A percentile compares a stretch with the other conserved stretches of the same genome.
phyloP scores from a whole-genome alignment of 2,797 vertebrate genomes.

The Macrochelys suwanniensis region DNA sequence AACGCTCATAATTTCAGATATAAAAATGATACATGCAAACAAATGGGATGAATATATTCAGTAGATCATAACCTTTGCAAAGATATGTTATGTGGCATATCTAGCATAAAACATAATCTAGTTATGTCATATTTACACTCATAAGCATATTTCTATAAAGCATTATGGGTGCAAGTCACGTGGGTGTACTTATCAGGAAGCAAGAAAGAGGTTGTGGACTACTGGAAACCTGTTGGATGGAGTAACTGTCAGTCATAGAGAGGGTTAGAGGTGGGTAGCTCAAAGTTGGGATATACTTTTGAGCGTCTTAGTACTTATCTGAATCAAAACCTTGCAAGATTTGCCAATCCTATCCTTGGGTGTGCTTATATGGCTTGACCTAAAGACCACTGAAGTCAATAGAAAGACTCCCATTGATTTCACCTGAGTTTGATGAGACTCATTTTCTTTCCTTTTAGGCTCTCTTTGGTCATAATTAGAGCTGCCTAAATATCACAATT shows the following conservation, averaged over 20 bases:
- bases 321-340: background rate
- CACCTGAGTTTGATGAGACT: background rate
- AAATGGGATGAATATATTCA: too few relatives aligned
- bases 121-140: too few relatives aligned
- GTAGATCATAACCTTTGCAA: too few relatives aligned
- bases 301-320: background rate
- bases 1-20: too few relatives aligned
- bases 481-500: background rate
- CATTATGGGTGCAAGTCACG: too few relatives aligned
- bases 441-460: background rate
- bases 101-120: too few relatives aligned
- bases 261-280: background rate
- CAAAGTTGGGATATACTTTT: background rate
- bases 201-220: background rate
- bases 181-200: background rate
- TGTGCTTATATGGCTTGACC: background rate
- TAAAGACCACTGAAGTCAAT: background rate
- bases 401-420: background rate
- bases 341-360: fast-evolving
- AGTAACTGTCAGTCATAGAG: background rate
- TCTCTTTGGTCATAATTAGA: background rate
- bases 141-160: too few relatives aligned
- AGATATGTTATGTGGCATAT: too few relatives aligned
- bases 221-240: background rate
- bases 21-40: too few relatives aligned